phyloP scores from a whole-genome alignment of 2,888 invertebrate genomes.

The Liodrosophila aerea region DNA sequence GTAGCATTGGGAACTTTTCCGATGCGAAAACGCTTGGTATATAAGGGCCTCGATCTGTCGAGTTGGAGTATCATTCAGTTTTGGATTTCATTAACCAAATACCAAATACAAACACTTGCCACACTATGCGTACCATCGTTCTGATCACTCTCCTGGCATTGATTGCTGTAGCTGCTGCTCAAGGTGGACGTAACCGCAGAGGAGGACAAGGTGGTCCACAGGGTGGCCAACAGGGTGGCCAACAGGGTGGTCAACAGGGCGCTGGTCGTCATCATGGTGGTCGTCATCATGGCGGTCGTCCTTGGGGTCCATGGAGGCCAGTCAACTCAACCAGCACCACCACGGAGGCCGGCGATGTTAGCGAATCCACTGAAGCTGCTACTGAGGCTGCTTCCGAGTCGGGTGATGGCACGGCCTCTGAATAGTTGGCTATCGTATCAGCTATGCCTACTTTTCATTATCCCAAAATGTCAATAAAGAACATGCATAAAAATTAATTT shows the following conservation, averaged over 20 bases:
- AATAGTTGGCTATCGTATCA: no score
- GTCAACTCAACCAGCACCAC: neutral
- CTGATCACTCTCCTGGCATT: constrained; percentile 13
- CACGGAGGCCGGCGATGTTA: neutral
- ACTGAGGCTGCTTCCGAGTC: no score
- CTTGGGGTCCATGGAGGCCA: neutral
- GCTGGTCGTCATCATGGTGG: neutral
- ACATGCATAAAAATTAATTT: no score
- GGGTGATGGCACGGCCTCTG: no score
- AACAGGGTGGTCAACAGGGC: no score
- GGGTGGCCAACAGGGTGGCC: neutral
- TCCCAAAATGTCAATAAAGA: neutral
- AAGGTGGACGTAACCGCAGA: neutral
- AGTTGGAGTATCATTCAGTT: constrained; percentile 2
- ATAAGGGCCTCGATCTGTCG: neutral
- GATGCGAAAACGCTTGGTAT: neutral
- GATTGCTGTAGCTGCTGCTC: constrained; percentile 13
- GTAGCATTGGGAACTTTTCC: neutral
- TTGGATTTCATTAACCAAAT: neutral
- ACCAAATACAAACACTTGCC: neutral
- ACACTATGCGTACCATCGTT: constrained; percentile 5
- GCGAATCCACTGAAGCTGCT: no score
- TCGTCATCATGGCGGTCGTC: constrained; percentile 1
- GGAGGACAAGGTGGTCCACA: constrained; percentile 1
- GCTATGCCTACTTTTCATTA: neutral